A percentile compares a stretch with the other conserved stretches of the same genome.
phyloP scores from a whole-genome alignment of 2,113 vertebrate species.

The Callionymus lyra region DNA sequence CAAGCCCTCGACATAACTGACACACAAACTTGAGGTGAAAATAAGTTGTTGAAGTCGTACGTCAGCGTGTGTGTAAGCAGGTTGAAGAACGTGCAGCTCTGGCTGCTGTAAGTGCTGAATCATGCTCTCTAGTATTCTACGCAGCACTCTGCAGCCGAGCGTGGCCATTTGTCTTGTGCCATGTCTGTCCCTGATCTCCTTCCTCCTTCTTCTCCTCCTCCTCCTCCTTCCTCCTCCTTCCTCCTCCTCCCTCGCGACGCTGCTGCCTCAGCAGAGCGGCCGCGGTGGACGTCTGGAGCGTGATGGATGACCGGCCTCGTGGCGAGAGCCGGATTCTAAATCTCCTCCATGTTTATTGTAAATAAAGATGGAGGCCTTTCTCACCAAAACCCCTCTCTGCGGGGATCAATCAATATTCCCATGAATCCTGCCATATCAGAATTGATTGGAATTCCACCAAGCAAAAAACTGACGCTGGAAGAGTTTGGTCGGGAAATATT shows the following conservation, averaged over 20 bases:
- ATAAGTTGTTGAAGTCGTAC: too few relatives aligned
- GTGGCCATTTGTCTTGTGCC: conserved; percentile 59
- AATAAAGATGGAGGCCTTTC: conserved; percentile 23
- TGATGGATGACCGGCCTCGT: conserved; percentile 41
- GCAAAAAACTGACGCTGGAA: too few relatives aligned
- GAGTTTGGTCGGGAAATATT: too few relatives aligned
- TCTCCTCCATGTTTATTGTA: conserved; percentile 15
- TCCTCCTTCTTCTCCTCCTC: conserved; percentile 17
- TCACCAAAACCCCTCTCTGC: too few relatives aligned
- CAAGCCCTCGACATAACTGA: too few relatives aligned
- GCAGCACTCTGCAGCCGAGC: conserved; percentile 7
- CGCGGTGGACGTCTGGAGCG: conserved; percentile 35
- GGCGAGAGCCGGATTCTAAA: conserved; percentile 14
- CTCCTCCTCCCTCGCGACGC: conserved; percentile 23
- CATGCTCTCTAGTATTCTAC: conserved; percentile 39
- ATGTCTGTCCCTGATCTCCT: conserved; percentile 26
- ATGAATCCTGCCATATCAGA: too few relatives aligned
- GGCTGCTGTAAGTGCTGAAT: conserved; percentile 55
- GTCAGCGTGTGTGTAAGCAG: neutral
- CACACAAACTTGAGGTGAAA: too few relatives aligned
- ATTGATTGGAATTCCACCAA: too few relatives aligned
- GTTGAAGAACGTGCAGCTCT: conserved; percentile 16
- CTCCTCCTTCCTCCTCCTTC: conserved; percentile 30
- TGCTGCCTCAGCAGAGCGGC: conserved; percentile 52
- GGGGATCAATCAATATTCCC: too few relatives aligned